Evolutionary conservation across 2,797 vertebrate species (phyloP).

Genomic region (Malurus splendens): DNA sequence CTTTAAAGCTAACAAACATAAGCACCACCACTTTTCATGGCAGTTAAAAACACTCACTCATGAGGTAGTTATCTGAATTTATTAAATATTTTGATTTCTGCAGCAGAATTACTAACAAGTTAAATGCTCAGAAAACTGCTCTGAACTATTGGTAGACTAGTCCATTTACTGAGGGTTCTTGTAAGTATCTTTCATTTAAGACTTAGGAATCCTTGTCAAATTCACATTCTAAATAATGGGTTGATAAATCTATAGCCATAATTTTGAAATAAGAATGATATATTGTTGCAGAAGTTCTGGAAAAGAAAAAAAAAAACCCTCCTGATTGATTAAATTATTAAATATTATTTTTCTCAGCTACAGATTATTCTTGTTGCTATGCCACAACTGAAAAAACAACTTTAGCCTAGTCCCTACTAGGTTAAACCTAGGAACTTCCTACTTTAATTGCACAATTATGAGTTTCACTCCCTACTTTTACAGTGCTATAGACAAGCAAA

Average conservation of each 20-base stretch:
- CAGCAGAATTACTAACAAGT: not conserved
- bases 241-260: not conserved
- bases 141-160: not conserved
- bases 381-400: not conserved
- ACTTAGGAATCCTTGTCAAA: not conserved
- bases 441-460: not conserved
- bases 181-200: not conserved
- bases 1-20: slow-evolving; percentile 4
- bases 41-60: not conserved
- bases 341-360: not conserved
- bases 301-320: not conserved
- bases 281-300: not conserved
- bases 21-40: not conserved
- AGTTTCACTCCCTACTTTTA: not conserved
- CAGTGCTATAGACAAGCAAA: not conserved
- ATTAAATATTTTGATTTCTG: not conserved
- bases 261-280: not conserved
- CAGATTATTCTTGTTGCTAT: not conserved
- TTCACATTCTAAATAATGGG: not conserved
- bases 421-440: not conserved
- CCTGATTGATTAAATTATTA: not conserved
- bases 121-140: not conserved
- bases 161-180: not conserved
- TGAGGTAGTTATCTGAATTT: not conserved
- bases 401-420: not conserved